A percentile compares a stretch with the other conserved stretches of the same genome.
phyloP scores from a whole-genome alignment of 1,140 invertebrate species.

The silkworm (Bombyx mori) region ASM3026992v2 NC_085107.1:8894501-8895000 shows the following conservation, averaged over 20 bases:
- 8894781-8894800: slow-evolving; percentile 73
- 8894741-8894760: slow-evolving; percentile 76
- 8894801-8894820: slow-evolving; percentile 67
- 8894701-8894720: slow-evolving; percentile 78
- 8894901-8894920: slow-evolving; percentile 75
- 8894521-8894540: slow-evolving; percentile 81
- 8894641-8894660: no score
- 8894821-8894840: slow-evolving; percentile 78
- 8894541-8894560: slow-evolving; percentile 83
- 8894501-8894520: slow-evolving; percentile 79
- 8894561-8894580: slow-evolving; percentile 65
- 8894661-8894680: slow-evolving; percentile 51
- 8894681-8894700: slow-evolving; percentile 69
- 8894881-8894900: slow-evolving; percentile 68
- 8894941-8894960: slow-evolving; percentile 82
- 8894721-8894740: slow-evolving; percentile 75
- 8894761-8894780: slow-evolving; percentile 76
- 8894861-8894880: slow-evolving; percentile 74
- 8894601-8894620: no score
- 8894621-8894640: no score
- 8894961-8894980: slow-evolving; percentile 5
- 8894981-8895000: no score
- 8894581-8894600: no score
- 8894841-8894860: slow-evolving; percentile 76
- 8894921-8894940: slow-evolving; percentile 79